phyloP scores from a whole-genome alignment of 2,888 invertebrate genomes.

The Hylaea fasciaria region DNA sequence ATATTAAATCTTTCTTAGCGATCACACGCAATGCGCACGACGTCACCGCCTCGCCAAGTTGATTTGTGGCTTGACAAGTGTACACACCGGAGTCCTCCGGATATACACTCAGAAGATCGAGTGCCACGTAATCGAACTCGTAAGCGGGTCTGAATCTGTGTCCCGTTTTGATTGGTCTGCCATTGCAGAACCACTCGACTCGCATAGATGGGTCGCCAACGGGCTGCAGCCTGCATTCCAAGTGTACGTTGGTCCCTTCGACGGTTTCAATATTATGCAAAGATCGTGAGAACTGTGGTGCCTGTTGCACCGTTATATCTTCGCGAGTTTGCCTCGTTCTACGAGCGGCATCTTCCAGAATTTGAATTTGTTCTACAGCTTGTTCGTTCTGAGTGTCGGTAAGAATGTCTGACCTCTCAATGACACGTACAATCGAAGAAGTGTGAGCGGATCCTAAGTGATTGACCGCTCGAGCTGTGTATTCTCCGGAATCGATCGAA shows the following conservation, averaged over 20 bases:
- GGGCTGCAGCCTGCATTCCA: slow-evolving; percentile 96
- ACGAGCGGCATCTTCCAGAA: slow-evolving; percentile 92
- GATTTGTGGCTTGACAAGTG: slow-evolving; percentile 97
- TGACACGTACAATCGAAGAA: slow-evolving; percentile 94
- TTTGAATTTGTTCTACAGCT: slow-evolving; percentile 95
- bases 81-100: slow-evolving; percentile 99
- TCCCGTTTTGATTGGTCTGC: slow-evolving; percentile 95
- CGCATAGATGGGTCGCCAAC: slow-evolving; percentile 96
- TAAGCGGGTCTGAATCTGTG: slow-evolving; percentile 97
- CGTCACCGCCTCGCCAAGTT: slow-evolving; percentile 96
- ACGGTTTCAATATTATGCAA: slow-evolving; percentile 95
- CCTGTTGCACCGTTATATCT: slow-evolving; percentile 93
- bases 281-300: slow-evolving; percentile 94
- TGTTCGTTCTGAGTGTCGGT: slow-evolving; percentile 97
- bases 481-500: slow-evolving; percentile 97
- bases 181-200: slow-evolving; percentile 98
- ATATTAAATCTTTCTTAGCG: slow-evolving; percentile 93
- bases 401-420: slow-evolving; percentile 91
- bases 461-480: slow-evolving; percentile 96
- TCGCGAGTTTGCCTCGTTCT: slow-evolving; percentile 89
- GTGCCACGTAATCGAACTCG: slow-evolving; percentile 98
- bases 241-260: slow-evolving; percentile 95
- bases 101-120: slow-evolving; percentile 97
- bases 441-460: slow-evolving; percentile 97
- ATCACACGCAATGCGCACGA: slow-evolving; percentile 95